Evolutionary conservation across 2,797 vertebrate genomes (phyloP), one percentile per base, ranked within the genome.

Genomic region (Tenualosa thibaudeaui): DNA sequence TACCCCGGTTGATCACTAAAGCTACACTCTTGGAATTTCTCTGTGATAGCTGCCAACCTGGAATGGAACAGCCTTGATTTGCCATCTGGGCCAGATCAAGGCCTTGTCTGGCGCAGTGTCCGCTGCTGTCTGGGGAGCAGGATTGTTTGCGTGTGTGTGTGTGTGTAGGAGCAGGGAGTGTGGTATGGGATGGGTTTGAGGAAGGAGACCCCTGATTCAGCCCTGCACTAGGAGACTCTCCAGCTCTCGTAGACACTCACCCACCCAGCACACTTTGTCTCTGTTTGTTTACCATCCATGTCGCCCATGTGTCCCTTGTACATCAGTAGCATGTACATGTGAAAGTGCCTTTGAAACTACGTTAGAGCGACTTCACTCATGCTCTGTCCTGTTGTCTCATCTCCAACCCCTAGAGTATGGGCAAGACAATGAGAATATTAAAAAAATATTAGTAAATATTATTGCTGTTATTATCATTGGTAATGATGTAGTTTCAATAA

Each of bases 281-380:
- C 9, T 40, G 68, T 71, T 26, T 75, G 68, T 78, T 40, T 78
- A 78, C 71, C 71, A 78, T 78, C 71, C 40, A 78, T 78, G 93
- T 94, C 91, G 93, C 95, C 46, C 46, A 49, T 92, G 95, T 96
- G 95, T 97, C 93, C 90, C 71, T 89, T 96, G 96, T 97, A 97
- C 96, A 97, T 97, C 95, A 94, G 95, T 97, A 95, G 96, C 95
- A 96, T 97, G 97, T 97, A 97, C 96, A 97, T 93, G 96, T 98
- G 96, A 96, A 99, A 99, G 98, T 99, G 98, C 98, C 98, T 99
- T 99, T 97, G 95, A 95, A 95, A 90, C 92, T 89, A 88, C 95
- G 96, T 96, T 97, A 96, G 96, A 96, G 95, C 95, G 97, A 95
- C 95, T 95, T 95, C 93, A 96, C 94, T 94, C 94, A 3, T 62